Conservation (phyloP, 1,140 invertebrate species). For the Drosophila athabasca region DNA sequence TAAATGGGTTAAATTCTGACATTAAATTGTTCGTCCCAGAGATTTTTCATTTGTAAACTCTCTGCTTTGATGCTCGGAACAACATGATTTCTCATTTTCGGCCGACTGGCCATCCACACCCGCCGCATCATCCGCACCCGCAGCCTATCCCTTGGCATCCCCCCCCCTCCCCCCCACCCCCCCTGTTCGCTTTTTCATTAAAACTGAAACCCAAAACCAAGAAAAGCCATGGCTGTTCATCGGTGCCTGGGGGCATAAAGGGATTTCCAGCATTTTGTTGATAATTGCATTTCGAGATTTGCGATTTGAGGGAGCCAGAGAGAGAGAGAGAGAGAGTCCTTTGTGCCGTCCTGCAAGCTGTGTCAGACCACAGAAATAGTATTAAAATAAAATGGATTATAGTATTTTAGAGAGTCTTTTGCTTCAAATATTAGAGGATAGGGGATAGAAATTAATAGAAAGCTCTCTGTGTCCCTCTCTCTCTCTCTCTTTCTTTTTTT, state of each 20-base stretch:
- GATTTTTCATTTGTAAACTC: slow-evolving; percentile 49
- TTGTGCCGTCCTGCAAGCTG: slow-evolving; percentile 1
- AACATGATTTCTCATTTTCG: slow-evolving; percentile 45
- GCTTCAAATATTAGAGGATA: too few species aligned
- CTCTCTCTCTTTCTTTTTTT: too few species aligned
- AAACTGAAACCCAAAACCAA: slow-evolving; percentile 30
- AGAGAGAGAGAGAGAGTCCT: slow-evolving; percentile 6
- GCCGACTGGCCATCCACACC: slow-evolving; percentile 10
- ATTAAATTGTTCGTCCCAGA: slow-evolving; percentile 61
- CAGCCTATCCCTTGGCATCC: background rate
- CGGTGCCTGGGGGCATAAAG: slow-evolving; percentile 21
- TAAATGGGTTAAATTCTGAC: slow-evolving; percentile 78
- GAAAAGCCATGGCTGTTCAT: slow-evolving; percentile 21
- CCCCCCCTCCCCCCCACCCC: background rate
- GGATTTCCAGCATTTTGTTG: slow-evolving; percentile 45
- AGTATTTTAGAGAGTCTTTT: too few species aligned
- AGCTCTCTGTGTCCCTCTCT: too few species aligned
- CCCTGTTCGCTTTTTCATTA: slow-evolving; percentile 34
- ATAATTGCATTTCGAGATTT: slow-evolving; percentile 42
- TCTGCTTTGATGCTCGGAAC: slow-evolving; percentile 34
- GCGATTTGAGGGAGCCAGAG: slow-evolving; percentile 10
- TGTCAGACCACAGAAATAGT: too few species aligned
- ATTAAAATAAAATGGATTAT: too few species aligned
- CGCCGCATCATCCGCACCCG: too few species aligned
- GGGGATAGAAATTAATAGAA: too few species aligned